phyloP scores from a whole-genome alignment of 1,140 invertebrate genomes.

The Diabrotica undecimpunctata region DNA sequence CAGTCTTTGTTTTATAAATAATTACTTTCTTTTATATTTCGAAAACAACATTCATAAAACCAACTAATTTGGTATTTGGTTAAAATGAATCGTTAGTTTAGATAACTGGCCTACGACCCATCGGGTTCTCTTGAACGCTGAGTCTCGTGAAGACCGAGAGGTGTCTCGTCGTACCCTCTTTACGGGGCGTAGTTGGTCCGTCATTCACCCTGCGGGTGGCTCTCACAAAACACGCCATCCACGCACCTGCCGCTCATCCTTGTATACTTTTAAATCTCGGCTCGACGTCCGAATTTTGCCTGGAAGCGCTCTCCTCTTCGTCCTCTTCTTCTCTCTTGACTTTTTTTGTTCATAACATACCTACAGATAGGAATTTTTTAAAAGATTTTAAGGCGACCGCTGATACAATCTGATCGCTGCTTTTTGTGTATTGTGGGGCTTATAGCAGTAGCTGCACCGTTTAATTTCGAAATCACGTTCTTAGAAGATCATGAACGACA shows the following conservation, averaged over 20 bases:
- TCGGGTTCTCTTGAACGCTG: background rate
- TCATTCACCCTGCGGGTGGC: slow-evolving; percentile 30
- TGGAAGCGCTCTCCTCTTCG: slow-evolving; percentile 15
- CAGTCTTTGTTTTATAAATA: too few species aligned
- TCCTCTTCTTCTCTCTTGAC: slow-evolving; percentile 18
- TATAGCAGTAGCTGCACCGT: background rate
- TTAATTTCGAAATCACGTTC: slow-evolving; percentile 1
- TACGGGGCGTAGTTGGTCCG: slow-evolving; percentile 29
- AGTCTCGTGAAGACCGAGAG: background rate
- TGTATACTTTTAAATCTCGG: slow-evolving; percentile 19
- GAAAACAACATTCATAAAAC: too few species aligned
- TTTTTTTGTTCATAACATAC: slow-evolving; percentile 6
- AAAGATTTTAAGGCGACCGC: background rate
- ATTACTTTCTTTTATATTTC: too few species aligned
- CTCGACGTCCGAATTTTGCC: slow-evolving; percentile 20
- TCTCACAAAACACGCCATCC: slow-evolving; percentile 28
- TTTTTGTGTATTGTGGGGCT: background rate
- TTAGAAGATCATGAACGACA: background rate
- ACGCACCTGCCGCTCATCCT: slow-evolving; percentile 26
- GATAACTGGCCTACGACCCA: background rate
- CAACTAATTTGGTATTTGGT: too few species aligned
- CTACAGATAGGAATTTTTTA: slow-evolving; percentile 1
- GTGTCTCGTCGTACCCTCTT: slow-evolving; percentile 28
- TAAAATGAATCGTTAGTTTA: too few species aligned
- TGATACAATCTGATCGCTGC: background rate